Evolutionary conservation across 2,888 invertebrate genomes (phyloP), one percentile per base, ranked within the genome.

Genomic region (Electrophaes corylata): DNA sequence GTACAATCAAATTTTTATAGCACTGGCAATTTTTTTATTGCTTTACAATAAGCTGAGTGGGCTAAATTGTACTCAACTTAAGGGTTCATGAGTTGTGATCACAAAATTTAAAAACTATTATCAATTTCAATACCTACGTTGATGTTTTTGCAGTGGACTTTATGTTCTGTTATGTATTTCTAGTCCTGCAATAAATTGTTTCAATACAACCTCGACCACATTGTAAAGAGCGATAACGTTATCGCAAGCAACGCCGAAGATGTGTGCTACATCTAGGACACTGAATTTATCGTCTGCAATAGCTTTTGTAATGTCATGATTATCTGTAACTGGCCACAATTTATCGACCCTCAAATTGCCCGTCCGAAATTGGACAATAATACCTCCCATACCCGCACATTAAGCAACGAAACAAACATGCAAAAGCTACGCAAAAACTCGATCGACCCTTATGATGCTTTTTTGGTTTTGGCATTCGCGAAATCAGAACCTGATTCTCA

Each of bases 401-500:
- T 52, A 54, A 46, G 54, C 50, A 53, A 47, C 39, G 59, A 57
- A 63, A 59, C 65, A 57, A 60, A 57, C 49, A 60, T 53, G 57
- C 57, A 57, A 60, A 48, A 58, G 55, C 43, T 53, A 18, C 51
- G 49, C 44, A 55, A 60, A 60, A 58, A 57, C 60, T 45, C 44
- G 46, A 65, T 62, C 57, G 54, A 51, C 59, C 51, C 59, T 46
- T 48, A 53, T 57, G 48, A 60, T 63, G 51, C 46, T 29, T 50
- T 56, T 52, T 62, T 46, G 54, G 52, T 53, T 59, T 60, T 53
- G 55, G 55, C 59, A 57, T 65, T 67, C 56, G 66, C 57, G 56
- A 64, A 62, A 66, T 61, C 62, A 67, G 59, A 67, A 67, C 65
- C 65, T 64, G 65, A 62, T 67, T 62, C 56, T 59, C 60, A 62